Base-by-base conservation (phyloP, 2,888 invertebrate species). In the Tinea pellionella region DNA sequence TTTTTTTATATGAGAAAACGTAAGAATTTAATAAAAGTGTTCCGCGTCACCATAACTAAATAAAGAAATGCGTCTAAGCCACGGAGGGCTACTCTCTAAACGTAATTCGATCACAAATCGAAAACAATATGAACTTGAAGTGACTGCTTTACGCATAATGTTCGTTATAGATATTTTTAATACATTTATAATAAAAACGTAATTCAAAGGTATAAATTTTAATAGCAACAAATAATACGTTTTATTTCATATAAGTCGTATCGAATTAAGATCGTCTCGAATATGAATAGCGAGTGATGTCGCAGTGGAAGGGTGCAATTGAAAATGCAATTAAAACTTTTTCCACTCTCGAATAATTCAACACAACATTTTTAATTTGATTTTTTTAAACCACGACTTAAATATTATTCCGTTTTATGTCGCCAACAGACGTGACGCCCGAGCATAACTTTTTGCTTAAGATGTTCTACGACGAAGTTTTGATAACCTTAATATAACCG, bases 261-360 rank as follows among this genome's bases (percentile, higher is more conserved):
- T 24, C 24, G 24, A 2, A 24, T 24, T 24, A 24, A 6, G 6
- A 24, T 24, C 24, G 24, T 3, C 2, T 24, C 24, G n/a, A n/a
- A n/a, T n/a, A 24, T 24, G 24, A 2, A 6, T 9, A 9, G 9
- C 2, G 37, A 37, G 37, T 37, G 30, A 4, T 37, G 37, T 37
- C 9, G n/a, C 37, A 18, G n/a, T 4, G 24, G n/a, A 24, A 53
- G 53, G 24, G 19, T 24, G 24, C 53, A 18, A 53, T 53, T 53
- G 19, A 53, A 53, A 53, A 53, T 53, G 53, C 53, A 53, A 53
- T 53, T 53, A 53, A 53, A 53, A 53, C 53, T 53, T 53, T 24
- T 24, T 53, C 53, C 53, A n/a, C 24, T 24, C 53, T 24, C 19
- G 53, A 24, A 53, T 24, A 24, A 53, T 24, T 53, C 24, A 53